Conservation (phyloP, 2,113 vertebrate genomes). For the Protobothrops flavoviridis region DNA sequence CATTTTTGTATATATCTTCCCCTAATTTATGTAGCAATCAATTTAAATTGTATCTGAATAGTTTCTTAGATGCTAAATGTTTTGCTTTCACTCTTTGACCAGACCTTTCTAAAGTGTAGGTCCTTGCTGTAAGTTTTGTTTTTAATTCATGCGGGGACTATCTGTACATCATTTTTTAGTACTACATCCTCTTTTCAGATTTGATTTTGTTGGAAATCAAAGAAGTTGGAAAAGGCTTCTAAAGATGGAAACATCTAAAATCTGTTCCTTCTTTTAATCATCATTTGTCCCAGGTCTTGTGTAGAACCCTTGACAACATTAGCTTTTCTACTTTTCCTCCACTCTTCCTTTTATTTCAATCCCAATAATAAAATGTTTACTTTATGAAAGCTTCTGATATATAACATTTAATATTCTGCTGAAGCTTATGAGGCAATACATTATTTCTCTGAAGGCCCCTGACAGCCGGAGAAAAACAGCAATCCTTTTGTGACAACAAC, state of each 20-base stretch:
- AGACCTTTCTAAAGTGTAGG: background rate
- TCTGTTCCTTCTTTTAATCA: background rate
- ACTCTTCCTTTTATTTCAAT: background rate
- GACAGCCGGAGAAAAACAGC: background rate
- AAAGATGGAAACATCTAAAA: constrained; percentile 27
- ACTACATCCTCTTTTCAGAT: background rate
- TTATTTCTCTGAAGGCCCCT: background rate
- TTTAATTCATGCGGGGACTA: background rate
- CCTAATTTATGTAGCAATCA: background rate
- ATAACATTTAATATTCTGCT: constrained; percentile 22
- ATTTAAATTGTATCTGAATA: background rate
- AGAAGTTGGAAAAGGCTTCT: constrained; percentile 11
- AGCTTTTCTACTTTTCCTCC: background rate
- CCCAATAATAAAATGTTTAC: background rate
- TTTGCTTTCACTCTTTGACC: background rate
- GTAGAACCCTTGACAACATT: constrained; percentile 21
- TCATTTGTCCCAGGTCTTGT: background rate
- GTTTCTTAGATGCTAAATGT: background rate
- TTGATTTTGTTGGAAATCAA: constrained; percentile 11
- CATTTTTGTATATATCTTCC: background rate
- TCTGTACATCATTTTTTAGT: background rate
- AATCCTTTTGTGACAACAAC: constrained; percentile 2
- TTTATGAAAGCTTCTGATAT: constrained; percentile 8
- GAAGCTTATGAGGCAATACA: constrained; percentile 17
- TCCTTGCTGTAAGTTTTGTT: background rate